Percentiles rank a stretch among this genome's conserved stretches.
Conservation (phyloP, 1,140 invertebrate genomes). For the Drosophila sturtevanti region DNA sequence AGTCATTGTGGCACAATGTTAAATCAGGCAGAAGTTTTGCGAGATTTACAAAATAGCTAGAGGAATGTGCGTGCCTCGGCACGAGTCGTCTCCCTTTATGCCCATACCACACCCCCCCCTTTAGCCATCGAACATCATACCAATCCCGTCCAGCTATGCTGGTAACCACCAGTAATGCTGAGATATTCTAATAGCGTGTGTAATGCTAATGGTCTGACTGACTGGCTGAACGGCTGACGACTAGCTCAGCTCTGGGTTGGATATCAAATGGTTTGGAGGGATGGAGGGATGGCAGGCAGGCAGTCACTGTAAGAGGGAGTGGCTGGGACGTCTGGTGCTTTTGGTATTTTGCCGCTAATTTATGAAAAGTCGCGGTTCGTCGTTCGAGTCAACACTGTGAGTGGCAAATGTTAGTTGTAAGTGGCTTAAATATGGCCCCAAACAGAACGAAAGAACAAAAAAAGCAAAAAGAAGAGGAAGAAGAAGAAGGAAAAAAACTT, state of each 20-base stretch:
- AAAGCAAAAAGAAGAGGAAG: background rate
- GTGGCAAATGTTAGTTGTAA: constrained; percentile 6
- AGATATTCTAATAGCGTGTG: constrained; percentile 9
- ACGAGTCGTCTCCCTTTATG: background rate
- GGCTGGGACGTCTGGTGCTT: background rate
- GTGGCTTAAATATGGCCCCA: constrained; percentile 4
- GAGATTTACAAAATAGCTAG: constrained; percentile 8
- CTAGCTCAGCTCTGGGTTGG: background rate
- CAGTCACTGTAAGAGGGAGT: background rate
- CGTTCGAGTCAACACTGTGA: background rate
- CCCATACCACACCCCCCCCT: no score
- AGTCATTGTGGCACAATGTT: constrained; percentile 9
- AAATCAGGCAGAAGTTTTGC: constrained; percentile 9
- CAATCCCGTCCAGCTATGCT: background rate
- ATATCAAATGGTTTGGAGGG: no score
- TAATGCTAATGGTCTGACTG: constrained; percentile 7
- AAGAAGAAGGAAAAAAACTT: background rate
- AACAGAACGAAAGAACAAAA: background rate
- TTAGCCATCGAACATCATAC: background rate
- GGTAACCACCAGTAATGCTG: constrained; percentile 5
- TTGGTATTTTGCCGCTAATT: constrained; percentile 4
- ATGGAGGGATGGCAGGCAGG: no score
- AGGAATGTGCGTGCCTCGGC: constrained; percentile 3
- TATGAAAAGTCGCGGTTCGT: constrained; percentile 7
- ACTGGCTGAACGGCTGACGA: background rate